phyloP scores from a whole-genome alignment of 1,140 invertebrate species.

The Drosophila subpulchrella region DNA sequence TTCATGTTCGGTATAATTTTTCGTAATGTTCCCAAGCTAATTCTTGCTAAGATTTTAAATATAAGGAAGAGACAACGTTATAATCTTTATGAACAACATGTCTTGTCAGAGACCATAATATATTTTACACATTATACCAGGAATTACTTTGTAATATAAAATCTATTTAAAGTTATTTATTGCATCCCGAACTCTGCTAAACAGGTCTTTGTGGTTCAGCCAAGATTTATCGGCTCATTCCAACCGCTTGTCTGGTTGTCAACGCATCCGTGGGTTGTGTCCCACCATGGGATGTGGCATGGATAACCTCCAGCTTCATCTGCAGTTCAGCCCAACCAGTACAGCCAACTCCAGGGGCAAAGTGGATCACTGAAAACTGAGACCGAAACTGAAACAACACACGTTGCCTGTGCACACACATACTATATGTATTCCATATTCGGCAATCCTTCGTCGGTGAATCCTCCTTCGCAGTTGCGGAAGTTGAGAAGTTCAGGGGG shows the following conservation, averaged over 20 bases:
- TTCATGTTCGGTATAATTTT: too few relatives aligned
- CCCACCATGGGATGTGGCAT: too few relatives aligned
- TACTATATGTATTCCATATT: constrained; percentile 3
- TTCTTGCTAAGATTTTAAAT: too few relatives aligned
- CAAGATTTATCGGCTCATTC: constrained; percentile 20
- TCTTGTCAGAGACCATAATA: neutral
- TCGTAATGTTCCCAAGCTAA: too few relatives aligned
- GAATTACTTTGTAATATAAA: neutral
- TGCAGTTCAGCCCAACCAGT: neutral
- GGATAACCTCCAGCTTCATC: neutral
- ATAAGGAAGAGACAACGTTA: neutral
- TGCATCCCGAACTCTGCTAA: constrained; percentile 3
- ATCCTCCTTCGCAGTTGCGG: neutral
- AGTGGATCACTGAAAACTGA: neutral
- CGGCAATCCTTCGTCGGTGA: constrained; percentile 8
- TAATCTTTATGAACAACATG: neutral
- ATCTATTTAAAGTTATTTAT: constrained; percentile 6
- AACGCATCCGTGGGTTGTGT: neutral
- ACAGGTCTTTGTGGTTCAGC: constrained; percentile 15
- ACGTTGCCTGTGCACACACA: constrained; percentile 18
- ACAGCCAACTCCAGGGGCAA: constrained; percentile 6
- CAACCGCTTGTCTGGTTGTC: neutral
- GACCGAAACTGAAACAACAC: constrained; percentile 12
- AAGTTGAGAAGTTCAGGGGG: constrained; percentile 9
- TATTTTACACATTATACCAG: neutral